Percentiles rank a stretch among this genome's conserved stretches.
Conservation (phyloP, 2,888 invertebrate genomes). For the Athrips mouffetella region DNA sequence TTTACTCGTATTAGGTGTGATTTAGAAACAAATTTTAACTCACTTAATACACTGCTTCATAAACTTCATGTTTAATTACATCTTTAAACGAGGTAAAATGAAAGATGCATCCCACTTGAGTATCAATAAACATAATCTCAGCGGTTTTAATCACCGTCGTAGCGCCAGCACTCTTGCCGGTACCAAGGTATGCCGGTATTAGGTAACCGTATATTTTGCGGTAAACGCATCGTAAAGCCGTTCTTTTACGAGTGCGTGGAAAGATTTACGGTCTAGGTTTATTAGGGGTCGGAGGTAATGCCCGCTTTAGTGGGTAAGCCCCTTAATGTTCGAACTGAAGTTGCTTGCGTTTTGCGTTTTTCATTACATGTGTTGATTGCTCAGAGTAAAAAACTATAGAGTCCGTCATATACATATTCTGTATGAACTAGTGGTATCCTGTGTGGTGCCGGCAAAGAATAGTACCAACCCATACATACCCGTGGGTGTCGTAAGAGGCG, state of each 20-base stretch:
- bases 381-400: too few species aligned
- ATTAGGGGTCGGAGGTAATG: slow-evolving; percentile 31
- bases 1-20: not conserved
- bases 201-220: slow-evolving; percentile 36
- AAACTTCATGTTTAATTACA: not conserved
- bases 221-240: slow-evolving; percentile 51
- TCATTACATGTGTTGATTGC: too few species aligned
- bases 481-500: too few species aligned
- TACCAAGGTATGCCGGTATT: slow-evolving; percentile 21
- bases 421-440: too few species aligned
- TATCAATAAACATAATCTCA: slow-evolving; percentile 35
- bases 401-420: too few species aligned
- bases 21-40: not conserved
- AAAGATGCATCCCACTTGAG: not conserved
- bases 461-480: too few species aligned
- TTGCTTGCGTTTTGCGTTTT: not conserved
- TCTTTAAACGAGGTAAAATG: not conserved
- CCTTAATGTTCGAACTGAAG: slow-evolving; percentile 24
- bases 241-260: slow-evolving; percentile 45
- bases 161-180: not conserved
- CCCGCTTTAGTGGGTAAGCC: slow-evolving; percentile 29
- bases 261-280: slow-evolving; percentile 48
- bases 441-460: too few species aligned
- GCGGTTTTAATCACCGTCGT: slow-evolving; percentile 38
- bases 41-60: not conserved